Evolutionary conservation across 2,797 vertebrate species (phyloP).

Genomic region (Pseudochirops cupreus): DNA sequence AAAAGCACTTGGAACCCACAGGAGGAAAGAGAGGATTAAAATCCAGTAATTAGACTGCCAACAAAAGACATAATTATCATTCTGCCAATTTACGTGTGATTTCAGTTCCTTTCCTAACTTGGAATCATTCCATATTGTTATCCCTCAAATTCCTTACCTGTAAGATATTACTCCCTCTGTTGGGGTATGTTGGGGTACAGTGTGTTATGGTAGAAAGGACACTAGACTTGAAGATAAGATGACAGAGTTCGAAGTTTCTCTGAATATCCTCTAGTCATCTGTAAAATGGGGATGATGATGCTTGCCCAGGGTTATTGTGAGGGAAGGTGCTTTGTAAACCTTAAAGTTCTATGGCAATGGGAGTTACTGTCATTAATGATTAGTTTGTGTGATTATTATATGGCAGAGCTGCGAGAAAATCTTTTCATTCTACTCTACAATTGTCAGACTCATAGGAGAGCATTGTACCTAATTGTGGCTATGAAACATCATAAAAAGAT

Average conservation of each 20-base stretch:
- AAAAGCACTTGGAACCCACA: neutral
- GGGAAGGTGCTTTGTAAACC: neutral
- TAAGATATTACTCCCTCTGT: slow-evolving; percentile 1
- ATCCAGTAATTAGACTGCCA: slow-evolving; percentile 6
- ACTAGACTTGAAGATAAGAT: neutral
- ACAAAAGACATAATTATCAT: slow-evolving; percentile 21
- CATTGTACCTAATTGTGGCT: neutral
- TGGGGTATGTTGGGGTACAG: neutral
- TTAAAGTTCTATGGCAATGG: neutral
- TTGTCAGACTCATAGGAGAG: neutral
- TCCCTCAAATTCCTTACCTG: slow-evolving; percentile 12
- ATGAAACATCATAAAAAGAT: neutral
- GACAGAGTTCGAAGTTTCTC: neutral
- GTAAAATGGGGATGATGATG: neutral
- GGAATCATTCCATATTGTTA: neutral
- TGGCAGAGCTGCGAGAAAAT: neutral
- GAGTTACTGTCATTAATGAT: neutral
- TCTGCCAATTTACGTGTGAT: neutral
- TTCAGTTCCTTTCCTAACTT: neutral
- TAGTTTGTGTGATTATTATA: neutral
- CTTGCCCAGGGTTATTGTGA: neutral
- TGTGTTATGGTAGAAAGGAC: neutral
- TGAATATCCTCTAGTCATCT: neutral
- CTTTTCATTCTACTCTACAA: neutral
- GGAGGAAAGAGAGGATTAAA: neutral